These are phyloP conservation scores for Mnemiopsis leidyi DNA, from an alignment of 37 sponge, comb jelly and placozoan species.

Conservation along the genomic window DNA sequence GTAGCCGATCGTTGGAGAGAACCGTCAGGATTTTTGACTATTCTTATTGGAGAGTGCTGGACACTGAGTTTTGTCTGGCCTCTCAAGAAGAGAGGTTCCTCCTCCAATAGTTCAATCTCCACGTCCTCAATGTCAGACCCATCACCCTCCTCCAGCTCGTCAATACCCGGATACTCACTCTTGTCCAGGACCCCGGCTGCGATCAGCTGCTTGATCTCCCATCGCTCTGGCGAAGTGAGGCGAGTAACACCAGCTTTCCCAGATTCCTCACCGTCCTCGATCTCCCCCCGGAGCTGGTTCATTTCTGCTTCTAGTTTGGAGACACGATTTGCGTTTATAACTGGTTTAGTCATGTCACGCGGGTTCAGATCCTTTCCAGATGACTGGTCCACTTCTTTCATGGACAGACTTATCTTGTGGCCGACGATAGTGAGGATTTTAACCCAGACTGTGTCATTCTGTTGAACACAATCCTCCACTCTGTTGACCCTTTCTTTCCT, in stretches of 20 bases:
- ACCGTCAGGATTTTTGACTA: constrained; percentile 98
- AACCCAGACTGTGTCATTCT: constrained; percentile 88
- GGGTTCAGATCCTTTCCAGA: constrained; percentile 87
- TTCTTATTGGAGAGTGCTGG: constrained; percentile 86
- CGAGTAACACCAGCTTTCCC: constrained; percentile 67
- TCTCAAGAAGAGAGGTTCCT: constrained; percentile 87
- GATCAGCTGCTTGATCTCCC: constrained; percentile 96
- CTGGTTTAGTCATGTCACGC: not conserved
- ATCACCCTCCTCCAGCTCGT: constrained; percentile 71
- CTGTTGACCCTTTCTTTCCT: constrained; percentile 79
- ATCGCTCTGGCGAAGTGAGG: constrained; percentile 94
- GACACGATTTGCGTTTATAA: not conserved
- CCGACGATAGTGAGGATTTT: constrained; percentile 90
- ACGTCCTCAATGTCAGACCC: constrained; percentile 74
- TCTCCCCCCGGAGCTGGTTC: constrained; percentile 39
- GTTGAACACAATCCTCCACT: constrained; percentile 81
- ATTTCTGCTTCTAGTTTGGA: not conserved
- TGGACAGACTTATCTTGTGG: constrained; percentile 83
- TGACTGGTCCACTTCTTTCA: constrained; percentile 94
- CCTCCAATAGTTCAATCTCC: constrained; percentile 69
- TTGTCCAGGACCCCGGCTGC: constrained; percentile 91
- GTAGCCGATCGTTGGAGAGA: constrained; percentile 95
- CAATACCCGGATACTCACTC: constrained; percentile 88
- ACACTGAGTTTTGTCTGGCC: constrained; percentile 88
- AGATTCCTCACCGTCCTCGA: constrained; percentile 35